Evolutionary conservation across 2,888 invertebrate genomes (phyloP).

Genomic region (Octonoba sinensis): DNA sequence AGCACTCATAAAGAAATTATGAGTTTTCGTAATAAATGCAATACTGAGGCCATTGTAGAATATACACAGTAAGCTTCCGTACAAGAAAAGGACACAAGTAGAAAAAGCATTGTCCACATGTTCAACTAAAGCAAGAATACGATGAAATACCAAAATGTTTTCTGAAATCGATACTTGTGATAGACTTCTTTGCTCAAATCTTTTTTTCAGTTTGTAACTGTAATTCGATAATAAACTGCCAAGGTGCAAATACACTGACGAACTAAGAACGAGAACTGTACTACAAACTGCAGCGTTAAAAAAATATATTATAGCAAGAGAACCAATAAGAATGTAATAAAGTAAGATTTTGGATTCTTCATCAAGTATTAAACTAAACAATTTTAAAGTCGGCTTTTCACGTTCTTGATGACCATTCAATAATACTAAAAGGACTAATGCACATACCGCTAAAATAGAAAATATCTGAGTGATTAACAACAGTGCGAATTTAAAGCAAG

Average conservation of each 20-base stretch:
- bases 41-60: slow-evolving; percentile 20
- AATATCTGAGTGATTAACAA: too few relatives aligned
- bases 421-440: too few relatives aligned
- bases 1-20: neutral
- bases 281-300: slow-evolving; percentile 9
- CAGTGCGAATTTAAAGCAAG: too few relatives aligned
- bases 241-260: slow-evolving; percentile 4
- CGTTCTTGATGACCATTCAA: too few relatives aligned
- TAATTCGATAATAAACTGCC: neutral
- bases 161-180: neutral
- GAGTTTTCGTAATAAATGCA: neutral
- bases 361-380: neutral
- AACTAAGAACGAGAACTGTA: slow-evolving; percentile 6
- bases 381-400: too few relatives aligned
- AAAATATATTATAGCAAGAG: neutral
- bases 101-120: slow-evolving; percentile 20
- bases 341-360: neutral
- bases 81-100: slow-evolving; percentile 14
- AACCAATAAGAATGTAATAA: neutral
- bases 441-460: too few relatives aligned
- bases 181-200: neutral
- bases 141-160: slow-evolving; percentile 10
- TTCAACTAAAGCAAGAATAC: neutral
- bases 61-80: slow-evolving; percentile 8
- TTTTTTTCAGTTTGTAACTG: neutral